Base-by-base conservation (phyloP, 2,113 vertebrate genomes). In the Osmerus eperlanus region DNA sequence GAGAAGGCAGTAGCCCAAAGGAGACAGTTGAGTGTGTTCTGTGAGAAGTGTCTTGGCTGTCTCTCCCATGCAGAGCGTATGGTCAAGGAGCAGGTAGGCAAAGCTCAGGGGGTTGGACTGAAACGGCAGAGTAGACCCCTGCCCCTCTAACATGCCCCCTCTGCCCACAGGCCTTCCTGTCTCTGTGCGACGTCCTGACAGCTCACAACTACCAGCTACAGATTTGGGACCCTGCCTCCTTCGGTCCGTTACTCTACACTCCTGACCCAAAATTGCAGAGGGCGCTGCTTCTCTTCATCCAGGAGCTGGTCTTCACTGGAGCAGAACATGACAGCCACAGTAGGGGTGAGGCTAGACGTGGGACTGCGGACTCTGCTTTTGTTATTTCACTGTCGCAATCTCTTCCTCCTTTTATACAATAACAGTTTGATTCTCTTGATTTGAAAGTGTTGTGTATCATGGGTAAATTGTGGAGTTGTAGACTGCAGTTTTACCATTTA, bases 101-200 rank as follows among this genome's bases (percentile, higher is more conserved):
- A 32, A 14, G 32, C 13, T 18, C 23, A 16, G 58, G 29, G 58
- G 4, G 54, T 28, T 28, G 21, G 23, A 16, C 66, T 28, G 51
- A 7, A 55, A 12, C 28, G 7, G 13, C 23, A 58, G 9, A 69
- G 12, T 12, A 16, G 58, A 60, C 0, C 28, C 47, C 0, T 25
- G 6, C 53, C 23, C 21, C 36, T 14, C 3, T 14, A 0, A 7
- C 0, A 2, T 13, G 0, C 8, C 0, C 4, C 0, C 32, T 25
- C 0, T 25, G 7, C 47, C 21, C 1, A 7, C 0, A 97, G 96
- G 93, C 93, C 12, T 97, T 97, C 65, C 74, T 92, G 78, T 89
- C 93, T 3, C 85, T 96, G 11, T 97, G 95, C 71, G 96, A 97
- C 66, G 85, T 95, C 62, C 89, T 97, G 80, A 89, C 91, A 14